Base-by-base conservation (phyloP, 2,113 vertebrate species). In the Siniperca chuatsi region DNA sequence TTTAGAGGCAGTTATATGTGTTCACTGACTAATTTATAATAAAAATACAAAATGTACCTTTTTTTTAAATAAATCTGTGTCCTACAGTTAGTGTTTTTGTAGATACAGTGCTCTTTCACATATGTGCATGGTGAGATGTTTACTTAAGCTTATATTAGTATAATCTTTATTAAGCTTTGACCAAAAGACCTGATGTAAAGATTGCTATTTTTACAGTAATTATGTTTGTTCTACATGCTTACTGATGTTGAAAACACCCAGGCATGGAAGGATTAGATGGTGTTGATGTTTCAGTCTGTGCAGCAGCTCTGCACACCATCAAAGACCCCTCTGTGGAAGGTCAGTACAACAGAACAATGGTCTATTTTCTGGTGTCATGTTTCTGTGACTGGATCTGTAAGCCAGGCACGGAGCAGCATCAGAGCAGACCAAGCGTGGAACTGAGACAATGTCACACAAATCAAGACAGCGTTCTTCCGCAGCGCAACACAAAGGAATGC, bases 341-440 rank as follows among this genome's bases (percentile, higher is more conserved):
- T 21, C 29, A 18, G 37, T 35, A n/a, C 64, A 25, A 50, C 15
- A 64, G 82, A 80, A 55, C 82, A 52, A 81, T 67, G 20, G 40
- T 64, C 68, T 80, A 10, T 85, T 81, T 85, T 81, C 79, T 90
- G n/a, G n/a, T 61, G 76, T 79, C 81, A 15, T 71, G 77, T 83
- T 75, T 85, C 64, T 82, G 25, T 74, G 78, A 78, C 54, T 81
- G 84, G 86, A 87, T 77, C 35, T 52, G 61, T 76, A 71, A 78
- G 1, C 44, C 72, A n/a, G 62, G 48, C 48, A 57, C 7, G 16
- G 84, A 73, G 69, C 67, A 33, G 23, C 33, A 37, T n/a, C 65
- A 18, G 60, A 66, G 79, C 71, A 62, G 55, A 57, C 42, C 68
- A 46, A 57, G 66, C 18, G n/a, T 37, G 50, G 76, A 85, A 61